phyloP scores from a whole-genome alignment of 1,140 invertebrate genomes.

The Diorhabda elongata region DNA sequence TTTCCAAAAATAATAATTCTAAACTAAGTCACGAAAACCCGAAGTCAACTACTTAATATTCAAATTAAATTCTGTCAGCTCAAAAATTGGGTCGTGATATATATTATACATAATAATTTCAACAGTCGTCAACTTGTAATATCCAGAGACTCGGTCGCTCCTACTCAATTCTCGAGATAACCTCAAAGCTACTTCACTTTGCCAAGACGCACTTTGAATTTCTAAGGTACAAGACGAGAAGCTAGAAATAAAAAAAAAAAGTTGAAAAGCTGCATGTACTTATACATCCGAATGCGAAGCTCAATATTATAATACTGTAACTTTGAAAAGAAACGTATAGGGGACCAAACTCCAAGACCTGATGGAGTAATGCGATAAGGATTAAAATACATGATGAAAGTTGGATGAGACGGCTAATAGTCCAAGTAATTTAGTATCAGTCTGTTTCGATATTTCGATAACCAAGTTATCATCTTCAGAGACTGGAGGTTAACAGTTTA shows the following conservation, averaged over 20 bases:
- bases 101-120: constrained; percentile 3
- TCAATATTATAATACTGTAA: not conserved
- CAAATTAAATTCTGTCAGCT: not conserved
- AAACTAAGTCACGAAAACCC: not conserved
- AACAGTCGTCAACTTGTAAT: not conserved
- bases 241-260: not conserved
- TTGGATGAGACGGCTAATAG: too few species aligned
- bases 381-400: too few species aligned
- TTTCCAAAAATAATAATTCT: too few species aligned
- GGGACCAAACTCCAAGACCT: not conserved
- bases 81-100: constrained; percentile 2
- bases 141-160: not conserved
- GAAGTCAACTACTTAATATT: too few species aligned
- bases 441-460: too few species aligned
- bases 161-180: not conserved
- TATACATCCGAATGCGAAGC: not conserved
- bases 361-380: not conserved
- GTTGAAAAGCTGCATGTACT: not conserved
- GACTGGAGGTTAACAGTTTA: too few species aligned
- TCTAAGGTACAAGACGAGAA: not conserved
- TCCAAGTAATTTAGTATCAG: too few species aligned
- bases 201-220: not conserved
- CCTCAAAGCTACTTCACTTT: not conserved
- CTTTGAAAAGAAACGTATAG: not conserved
- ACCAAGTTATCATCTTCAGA: too few species aligned